Conservation (phyloP, 2,113 vertebrate genomes). For the Leucoraja erinaceus region DNA sequence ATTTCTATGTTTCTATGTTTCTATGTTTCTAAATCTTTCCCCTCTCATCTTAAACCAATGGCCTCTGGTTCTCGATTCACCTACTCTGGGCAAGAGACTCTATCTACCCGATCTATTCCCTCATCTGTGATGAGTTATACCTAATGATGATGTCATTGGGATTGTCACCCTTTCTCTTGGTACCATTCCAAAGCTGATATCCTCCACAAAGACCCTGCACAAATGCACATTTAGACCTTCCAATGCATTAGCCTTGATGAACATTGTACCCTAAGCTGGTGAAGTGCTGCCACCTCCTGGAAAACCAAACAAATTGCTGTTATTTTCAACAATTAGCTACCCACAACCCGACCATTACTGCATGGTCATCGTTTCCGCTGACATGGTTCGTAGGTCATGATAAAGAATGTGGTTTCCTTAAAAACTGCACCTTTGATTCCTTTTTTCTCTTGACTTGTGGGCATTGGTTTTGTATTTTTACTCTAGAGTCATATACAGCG, state of each 20-base stretch:
- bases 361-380: background rate
- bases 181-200: background rate
- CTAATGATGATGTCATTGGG: background rate
- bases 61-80: too few relatives aligned
- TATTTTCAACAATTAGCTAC: background rate
- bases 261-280: background rate
- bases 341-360: background rate
- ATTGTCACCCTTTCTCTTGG: background rate
- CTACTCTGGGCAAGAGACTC: too few relatives aligned
- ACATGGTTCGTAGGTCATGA: background rate
- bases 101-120: too few relatives aligned
- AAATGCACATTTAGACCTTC: background rate
- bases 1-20: too few relatives aligned
- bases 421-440: background rate
- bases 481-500: too few relatives aligned
- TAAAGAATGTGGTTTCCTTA: background rate
- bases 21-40: too few relatives aligned
- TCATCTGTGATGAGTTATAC: background rate
- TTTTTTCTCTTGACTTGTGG: background rate
- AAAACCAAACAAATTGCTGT: background rate
- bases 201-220: background rate
- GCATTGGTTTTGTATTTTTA: too few relatives aligned
- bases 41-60: too few relatives aligned
- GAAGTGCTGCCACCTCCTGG: conserved; percentile 6
- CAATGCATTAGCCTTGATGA: background rate